Base-by-base conservation (phyloP, 2,797 vertebrate species). In the Pteropus rufus region DNA sequence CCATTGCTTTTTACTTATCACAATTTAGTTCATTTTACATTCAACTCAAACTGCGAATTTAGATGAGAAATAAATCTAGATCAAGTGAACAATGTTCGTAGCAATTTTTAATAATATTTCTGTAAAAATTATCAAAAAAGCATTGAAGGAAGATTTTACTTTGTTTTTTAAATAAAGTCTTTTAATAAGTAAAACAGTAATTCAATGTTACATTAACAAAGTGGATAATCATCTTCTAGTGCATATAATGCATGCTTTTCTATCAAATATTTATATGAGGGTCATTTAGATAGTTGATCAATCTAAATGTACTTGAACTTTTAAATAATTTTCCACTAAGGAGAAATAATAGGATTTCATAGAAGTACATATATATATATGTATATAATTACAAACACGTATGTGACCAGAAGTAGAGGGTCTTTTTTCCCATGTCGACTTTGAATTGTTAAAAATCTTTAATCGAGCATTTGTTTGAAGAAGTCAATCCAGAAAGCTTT, bases 401-500 rank as follows among this genome's bases (percentile, higher is more conserved):
- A 58, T 54, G 75, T 89, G 80, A 62, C 29, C 34, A 84, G 18
- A 58, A 3, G 1, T 9, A 91, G 29, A 34, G 18, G 31, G 12
- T 52, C 10, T 41, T 86, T 87, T 52, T 44, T 31, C 11, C 5
- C 2, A 44, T n/a, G 21, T 46, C 15, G n/a, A 12, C 36, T 92
- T 62, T 39, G 7, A 82, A 58, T 86, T 34, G 34, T 67, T 76
- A 81, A 91, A 62, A 67, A 76, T 23, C 19, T 90, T 88, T 95
- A 69, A 88, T 46, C 46, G 77, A 65, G 81, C 4, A 39, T 67
- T 93, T 88, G 58, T 85, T 86, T 93, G 29, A 82, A 67, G 76
- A 70, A 85, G 8, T 46, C 46, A 95, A 96, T 6, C 64, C 56
- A 93, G 79, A 96, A 83, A 80, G 82, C 2, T 41, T 89, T 69